A percentile compares a stretch with the other conserved stretches of the same genome.
phyloP scores from a whole-genome alignment of 2,113 vertebrate genomes.

The Empidonax alnorum region DNA sequence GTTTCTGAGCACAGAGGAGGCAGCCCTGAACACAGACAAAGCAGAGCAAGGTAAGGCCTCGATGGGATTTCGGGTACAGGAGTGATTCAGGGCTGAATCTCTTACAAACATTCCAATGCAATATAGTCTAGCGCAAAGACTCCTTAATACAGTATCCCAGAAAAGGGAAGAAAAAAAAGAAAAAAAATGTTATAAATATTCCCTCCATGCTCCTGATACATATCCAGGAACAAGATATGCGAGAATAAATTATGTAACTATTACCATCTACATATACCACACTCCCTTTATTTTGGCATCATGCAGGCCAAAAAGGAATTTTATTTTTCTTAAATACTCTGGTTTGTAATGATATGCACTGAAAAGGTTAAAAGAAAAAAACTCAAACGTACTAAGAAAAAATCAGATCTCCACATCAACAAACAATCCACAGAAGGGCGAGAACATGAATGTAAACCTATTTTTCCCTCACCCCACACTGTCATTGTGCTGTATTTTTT shows the following conservation, averaged over 20 bases:
- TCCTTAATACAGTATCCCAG: conserved; percentile 10
- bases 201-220: conserved; percentile 19
- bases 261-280: background rate
- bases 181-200: conserved; percentile 46
- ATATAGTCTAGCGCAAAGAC: background rate
- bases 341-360: background rate
- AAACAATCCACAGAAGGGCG: background rate
- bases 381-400: background rate
- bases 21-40: background rate
- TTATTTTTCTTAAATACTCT: background rate
- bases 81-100: background rate
- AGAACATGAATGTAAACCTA: background rate
- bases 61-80: fast-evolving
- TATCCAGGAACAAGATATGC: conserved; percentile 4
- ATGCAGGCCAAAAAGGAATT: background rate
- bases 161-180: background rate
- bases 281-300: background rate
- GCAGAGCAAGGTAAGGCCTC: background rate
- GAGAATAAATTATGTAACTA: conserved; percentile 65
- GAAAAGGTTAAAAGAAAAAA: background rate
- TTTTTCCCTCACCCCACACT: background rate
- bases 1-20: background rate
- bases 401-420: background rate
- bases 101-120: background rate
- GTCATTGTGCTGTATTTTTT: background rate